These are phyloP conservation scores for Sapayoa aenigma DNA, from an alignment of 2,113 vertebrate species.

Conservation along the genomic window DNA sequence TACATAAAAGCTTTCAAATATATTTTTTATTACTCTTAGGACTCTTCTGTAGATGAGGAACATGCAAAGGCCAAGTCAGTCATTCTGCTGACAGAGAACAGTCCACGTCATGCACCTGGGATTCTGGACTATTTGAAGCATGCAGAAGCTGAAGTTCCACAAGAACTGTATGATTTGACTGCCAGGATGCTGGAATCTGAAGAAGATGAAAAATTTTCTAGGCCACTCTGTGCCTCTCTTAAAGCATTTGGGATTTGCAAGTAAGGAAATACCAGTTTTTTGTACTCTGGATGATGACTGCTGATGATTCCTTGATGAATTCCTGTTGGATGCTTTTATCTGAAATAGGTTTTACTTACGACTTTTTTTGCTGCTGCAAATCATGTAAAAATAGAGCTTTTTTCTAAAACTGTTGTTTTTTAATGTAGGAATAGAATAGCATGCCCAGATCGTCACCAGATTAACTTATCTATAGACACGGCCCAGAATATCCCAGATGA, in stretches of 20 bases:
- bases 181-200: slow-evolving; percentile 68
- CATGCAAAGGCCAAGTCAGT: slow-evolving; percentile 73
- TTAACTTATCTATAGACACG: slow-evolving; percentile 64
- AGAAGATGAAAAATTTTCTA: slow-evolving; percentile 73
- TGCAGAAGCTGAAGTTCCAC: slow-evolving; percentile 74
- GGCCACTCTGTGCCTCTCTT: slow-evolving; percentile 80
- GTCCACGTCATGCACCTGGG: slow-evolving; percentile 45
- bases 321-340: background rate
- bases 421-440: slow-evolving; percentile 55
- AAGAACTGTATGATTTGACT: slow-evolving; percentile 75
- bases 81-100: slow-evolving; percentile 83
- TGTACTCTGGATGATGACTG: background rate
- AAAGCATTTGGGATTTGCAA: slow-evolving; percentile 90
- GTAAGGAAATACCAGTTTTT: slow-evolving; percentile 57
- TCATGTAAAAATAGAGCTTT: background rate
- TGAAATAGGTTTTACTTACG: background rate
- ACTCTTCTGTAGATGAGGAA: slow-evolving; percentile 20
- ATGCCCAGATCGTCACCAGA: slow-evolving; percentile 71
- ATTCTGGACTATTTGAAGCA: slow-evolving; percentile 78
- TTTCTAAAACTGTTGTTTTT: background rate
- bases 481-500: slow-evolving; percentile 26
- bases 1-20: background rate
- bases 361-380: background rate
- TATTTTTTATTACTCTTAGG: background rate
- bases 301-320: background rate